Conservation (phyloP, 1,140 invertebrate species). For the Phenacoccus solenopsis region DNA sequence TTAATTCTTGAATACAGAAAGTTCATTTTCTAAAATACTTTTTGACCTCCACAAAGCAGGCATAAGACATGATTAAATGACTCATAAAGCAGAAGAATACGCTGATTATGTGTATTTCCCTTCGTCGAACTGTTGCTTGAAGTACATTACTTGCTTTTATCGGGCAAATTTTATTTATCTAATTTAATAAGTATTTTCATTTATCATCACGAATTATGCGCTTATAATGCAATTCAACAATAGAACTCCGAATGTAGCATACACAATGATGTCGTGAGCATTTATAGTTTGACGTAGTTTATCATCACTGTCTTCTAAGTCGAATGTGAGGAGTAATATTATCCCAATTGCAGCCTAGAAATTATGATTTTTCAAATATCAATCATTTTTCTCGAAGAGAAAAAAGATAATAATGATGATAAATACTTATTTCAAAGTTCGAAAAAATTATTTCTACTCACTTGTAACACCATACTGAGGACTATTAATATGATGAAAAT, state of each 20-base stretch:
- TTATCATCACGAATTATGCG: no score
- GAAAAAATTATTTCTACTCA: not conserved
- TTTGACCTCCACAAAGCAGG: no score
- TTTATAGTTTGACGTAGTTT: not conserved
- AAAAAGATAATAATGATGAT: no score
- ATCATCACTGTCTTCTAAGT: not conserved
- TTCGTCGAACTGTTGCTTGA: no score
- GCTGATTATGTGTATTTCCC: no score
- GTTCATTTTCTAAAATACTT: no score
- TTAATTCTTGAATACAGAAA: no score
- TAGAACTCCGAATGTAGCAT: not conserved
- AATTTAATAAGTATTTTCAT: not conserved
- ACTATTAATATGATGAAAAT: not conserved
- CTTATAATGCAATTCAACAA: not conserved
- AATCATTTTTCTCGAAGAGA: not conserved
- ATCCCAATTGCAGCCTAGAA: not conserved
- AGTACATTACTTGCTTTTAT: no score
- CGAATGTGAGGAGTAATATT: not conserved
- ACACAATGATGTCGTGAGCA: not conserved
- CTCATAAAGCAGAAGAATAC: no score
- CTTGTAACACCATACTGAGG: not conserved
- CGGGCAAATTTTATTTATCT: no score
- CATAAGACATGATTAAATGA: no score
- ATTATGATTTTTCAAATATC: not conserved
- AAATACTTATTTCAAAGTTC: no score